phyloP scores from a whole-genome alignment of 2,797 vertebrate species.

The Pangasius macronema region DNA sequence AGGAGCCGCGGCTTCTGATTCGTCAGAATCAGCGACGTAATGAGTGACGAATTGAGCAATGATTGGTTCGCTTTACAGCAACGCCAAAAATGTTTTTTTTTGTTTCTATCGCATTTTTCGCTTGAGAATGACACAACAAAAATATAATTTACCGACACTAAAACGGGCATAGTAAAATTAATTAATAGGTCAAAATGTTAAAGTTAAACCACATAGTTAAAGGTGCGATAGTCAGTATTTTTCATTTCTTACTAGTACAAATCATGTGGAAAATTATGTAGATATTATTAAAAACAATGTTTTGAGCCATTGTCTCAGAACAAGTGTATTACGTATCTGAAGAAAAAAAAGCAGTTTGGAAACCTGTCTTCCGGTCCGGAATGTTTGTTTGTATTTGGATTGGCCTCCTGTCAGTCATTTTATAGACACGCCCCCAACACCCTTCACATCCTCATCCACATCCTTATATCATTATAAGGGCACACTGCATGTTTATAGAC shows the following conservation, averaged over 20 bases:
- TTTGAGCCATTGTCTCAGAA: neutral
- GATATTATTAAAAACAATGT: neutral
- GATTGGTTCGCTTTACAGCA: conserved; percentile 50
- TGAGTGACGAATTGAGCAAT: fast-evolving
- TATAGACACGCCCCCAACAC: neutral
- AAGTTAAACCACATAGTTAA: neutral
- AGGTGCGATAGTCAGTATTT: neutral
- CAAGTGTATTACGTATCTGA: neutral
- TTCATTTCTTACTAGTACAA: neutral
- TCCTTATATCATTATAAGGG: neutral
- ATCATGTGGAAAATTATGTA: neutral
- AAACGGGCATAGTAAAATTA: neutral
- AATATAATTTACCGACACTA: neutral
- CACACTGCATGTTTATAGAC: neutral
- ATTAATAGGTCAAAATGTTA: neutral
- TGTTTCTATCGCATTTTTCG: neutral
- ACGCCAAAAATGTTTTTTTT: neutral
- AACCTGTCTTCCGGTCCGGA: neutral
- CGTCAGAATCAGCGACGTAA: neutral
- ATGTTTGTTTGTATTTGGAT: neutral
- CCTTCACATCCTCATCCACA: neutral
- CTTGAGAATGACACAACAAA: too few relatives aligned
- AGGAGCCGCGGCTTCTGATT: conserved; percentile 1
- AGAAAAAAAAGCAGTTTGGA: neutral
- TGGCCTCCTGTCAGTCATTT: neutral